Evolutionary conservation across 2,888 invertebrate species (phyloP).

Genomic region (Sialis lutaria): DNA sequence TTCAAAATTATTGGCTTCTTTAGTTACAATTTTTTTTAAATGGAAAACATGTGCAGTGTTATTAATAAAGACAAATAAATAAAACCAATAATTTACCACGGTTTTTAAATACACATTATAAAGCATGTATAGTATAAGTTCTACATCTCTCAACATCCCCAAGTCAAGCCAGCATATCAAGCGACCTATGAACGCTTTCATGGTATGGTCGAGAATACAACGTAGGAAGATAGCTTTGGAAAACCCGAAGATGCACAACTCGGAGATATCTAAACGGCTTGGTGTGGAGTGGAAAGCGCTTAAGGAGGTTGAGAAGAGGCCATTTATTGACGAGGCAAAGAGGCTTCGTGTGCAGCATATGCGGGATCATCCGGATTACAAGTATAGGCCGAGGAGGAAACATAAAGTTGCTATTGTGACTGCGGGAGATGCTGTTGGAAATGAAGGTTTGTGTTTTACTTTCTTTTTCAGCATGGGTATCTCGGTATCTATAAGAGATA

Average conservation of each 20-base stretch:
- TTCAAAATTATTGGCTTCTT: too few species aligned
- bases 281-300: conserved; percentile 76
- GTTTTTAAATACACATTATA: too few species aligned
- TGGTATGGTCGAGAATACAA: conserved; percentile 68
- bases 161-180: conserved; percentile 49
- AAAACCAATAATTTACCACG: too few species aligned
- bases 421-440: too few species aligned
- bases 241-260: conserved; percentile 64
- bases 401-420: conserved; percentile 28
- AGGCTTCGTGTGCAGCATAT: conserved; percentile 17
- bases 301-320: conserved; percentile 60
- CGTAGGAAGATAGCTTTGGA: conserved; percentile 67
- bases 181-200: conserved; percentile 87
- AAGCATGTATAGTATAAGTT: too few species aligned
- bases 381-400: conserved; percentile 26
- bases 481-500: too few species aligned
- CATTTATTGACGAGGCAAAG: conserved; percentile 82
- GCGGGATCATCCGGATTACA: conserved; percentile 4
- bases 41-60: too few species aligned
- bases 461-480: too few species aligned
- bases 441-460: too few species aligned
- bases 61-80: too few species aligned
- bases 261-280: conserved; percentile 64
- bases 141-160: too few species aligned
- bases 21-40: too few species aligned